phyloP scores from a whole-genome alignment of 2,888 invertebrate species.

The Trilocha varians region DNA sequence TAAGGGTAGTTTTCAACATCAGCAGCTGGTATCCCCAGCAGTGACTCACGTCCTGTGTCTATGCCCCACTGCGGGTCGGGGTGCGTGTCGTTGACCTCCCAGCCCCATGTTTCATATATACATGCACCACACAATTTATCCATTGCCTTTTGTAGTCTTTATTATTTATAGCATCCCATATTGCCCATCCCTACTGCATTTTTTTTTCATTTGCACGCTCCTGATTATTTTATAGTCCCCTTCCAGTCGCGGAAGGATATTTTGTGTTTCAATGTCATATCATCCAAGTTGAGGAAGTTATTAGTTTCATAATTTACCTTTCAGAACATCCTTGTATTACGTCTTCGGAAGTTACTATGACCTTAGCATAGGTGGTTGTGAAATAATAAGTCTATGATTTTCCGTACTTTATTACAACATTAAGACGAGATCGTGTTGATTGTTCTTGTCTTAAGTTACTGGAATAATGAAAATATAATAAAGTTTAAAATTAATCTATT shows the following conservation, averaged over 20 bases:
- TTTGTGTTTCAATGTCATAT: constrained; percentile 13
- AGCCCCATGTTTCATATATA: constrained; percentile 55
- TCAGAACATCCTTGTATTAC: constrained; percentile 9
- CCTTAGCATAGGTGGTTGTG: constrained; percentile 7
- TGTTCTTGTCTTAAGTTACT: no score
- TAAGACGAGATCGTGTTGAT: no score
- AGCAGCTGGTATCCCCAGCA: constrained; percentile 69
- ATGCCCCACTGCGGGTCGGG: constrained; percentile 60
- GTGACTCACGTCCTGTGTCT: constrained; percentile 68
- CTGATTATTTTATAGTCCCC: constrained; percentile 38
- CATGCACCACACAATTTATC: constrained; percentile 56
- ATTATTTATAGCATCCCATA: constrained; percentile 54
- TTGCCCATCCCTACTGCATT: constrained; percentile 37
- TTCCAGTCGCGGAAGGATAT: constrained; percentile 16
- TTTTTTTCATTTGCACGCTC: constrained; percentile 34
- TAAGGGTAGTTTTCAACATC: constrained; percentile 64
- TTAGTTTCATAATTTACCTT: constrained; percentile 6
- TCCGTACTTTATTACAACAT: constrained; percentile 1
- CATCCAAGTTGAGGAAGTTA: constrained; percentile 8
- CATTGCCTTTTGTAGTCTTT: constrained; percentile 60
- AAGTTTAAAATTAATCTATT: neutral
- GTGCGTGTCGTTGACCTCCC: constrained; percentile 70
- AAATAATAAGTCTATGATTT: constrained; percentile 5
- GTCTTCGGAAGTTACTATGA: constrained; percentile 9
- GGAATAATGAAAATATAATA: neutral